phyloP scores from a whole-genome alignment of 2,113 vertebrate genomes.

The mouse (Mus musculus) region DNA sequence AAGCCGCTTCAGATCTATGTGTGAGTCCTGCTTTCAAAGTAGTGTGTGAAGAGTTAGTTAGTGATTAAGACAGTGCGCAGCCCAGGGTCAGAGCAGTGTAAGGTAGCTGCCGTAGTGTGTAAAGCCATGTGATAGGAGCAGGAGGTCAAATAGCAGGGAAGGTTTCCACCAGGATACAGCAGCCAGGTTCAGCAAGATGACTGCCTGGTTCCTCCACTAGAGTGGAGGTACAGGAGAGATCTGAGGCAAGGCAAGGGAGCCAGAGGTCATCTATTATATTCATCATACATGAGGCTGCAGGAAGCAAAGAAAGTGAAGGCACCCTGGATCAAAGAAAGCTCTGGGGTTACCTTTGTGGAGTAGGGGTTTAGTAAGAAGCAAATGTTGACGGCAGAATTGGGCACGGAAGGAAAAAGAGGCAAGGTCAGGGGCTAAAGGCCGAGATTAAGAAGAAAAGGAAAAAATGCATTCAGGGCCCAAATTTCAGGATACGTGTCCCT shows the following conservation, averaged over 20 bases:
- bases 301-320: background rate
- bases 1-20: background rate
- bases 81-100: background rate
- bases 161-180: background rate
- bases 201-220: background rate
- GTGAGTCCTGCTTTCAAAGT: background rate
- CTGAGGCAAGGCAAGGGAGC: background rate
- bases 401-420: background rate
- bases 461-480: background rate
- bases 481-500: background rate
- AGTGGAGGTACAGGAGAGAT: background rate
- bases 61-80: background rate
- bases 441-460: background rate
- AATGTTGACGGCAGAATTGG: background rate
- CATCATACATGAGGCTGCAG: background rate
- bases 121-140: background rate
- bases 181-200: background rate
- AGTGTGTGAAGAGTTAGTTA: background rate
- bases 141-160: background rate
- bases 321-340: conserved; percentile 19
- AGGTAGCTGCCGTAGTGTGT: background rate
- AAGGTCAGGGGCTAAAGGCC: background rate
- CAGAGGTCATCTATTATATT: background rate
- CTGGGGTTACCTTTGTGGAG: background rate
- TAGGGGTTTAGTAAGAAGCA: background rate